Conservation (phyloP, 2,888 invertebrate species). For the Sabatieria punctata region DNA sequence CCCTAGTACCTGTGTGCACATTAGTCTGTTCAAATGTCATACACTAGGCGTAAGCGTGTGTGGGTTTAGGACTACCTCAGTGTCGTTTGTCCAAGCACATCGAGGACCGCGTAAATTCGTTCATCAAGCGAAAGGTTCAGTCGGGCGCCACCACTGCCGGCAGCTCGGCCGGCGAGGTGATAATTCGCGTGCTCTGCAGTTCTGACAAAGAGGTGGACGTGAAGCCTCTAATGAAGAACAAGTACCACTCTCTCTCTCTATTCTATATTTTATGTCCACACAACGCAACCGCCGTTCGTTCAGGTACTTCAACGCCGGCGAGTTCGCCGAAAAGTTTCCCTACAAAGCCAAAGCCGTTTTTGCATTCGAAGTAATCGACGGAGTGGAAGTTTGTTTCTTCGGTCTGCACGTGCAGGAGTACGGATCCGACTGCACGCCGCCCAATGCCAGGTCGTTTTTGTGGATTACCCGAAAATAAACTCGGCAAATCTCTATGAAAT, state of each 20-base stretch:
- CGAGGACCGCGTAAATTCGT: constrained; percentile 91
- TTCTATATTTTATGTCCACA: too few species aligned
- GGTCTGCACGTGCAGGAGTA: constrained; percentile 99
- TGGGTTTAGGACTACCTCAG: constrained; percentile 53
- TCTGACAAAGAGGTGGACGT: constrained; percentile 96
- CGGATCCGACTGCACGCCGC: constrained; percentile 82
- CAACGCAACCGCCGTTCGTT: too few species aligned
- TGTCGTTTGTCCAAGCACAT: constrained; percentile 92
- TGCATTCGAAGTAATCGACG: constrained; percentile 97
- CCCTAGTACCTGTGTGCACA: too few species aligned
- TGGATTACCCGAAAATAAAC: constrained; percentile 57
- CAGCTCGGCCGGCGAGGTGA: constrained; percentile 54
- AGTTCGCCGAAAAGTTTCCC: constrained; percentile 76
- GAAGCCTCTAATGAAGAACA: constrained; percentile 71
- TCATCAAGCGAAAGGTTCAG: constrained; percentile 78
- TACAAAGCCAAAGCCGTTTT: constrained; percentile 96
- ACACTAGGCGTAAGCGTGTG: too few species aligned
- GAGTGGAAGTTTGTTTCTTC: constrained; percentile 96
- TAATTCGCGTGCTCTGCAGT: constrained; percentile 89
- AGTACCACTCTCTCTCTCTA: constrained; percentile 15
- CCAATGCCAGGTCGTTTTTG: constrained; percentile 63
- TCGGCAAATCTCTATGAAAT: too few species aligned
- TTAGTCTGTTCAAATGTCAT: too few species aligned
- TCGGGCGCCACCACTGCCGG: constrained; percentile 43
- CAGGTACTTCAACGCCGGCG: too few species aligned